These are phyloP conservation scores for Platerodrilus igneus DNA, from an alignment of 2,888 invertebrate genomes.

Conservation along the genomic window DNA sequence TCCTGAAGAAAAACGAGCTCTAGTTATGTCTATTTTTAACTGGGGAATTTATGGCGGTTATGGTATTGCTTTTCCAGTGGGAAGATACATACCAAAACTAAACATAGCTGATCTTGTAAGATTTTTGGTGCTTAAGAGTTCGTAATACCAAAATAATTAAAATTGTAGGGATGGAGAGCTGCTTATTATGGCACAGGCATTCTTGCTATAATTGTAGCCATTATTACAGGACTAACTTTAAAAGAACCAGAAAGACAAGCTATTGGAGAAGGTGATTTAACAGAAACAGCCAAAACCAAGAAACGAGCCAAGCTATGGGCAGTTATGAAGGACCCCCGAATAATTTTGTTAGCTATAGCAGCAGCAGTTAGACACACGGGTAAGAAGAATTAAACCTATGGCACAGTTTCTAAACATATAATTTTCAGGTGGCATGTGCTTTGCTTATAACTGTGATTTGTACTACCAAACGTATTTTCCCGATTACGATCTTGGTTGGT, in stretches of 20 bases:
- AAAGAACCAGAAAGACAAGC: constrained; percentile 71
- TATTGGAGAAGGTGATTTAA: constrained; percentile 58
- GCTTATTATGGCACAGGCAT: constrained; percentile 78
- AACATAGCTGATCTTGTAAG: constrained; percentile 71
- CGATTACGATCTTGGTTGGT: constrained; percentile 85
- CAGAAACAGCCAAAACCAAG: constrained; percentile 42
- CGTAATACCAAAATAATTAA: background rate
- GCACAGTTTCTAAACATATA: background rate
- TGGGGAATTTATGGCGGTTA: constrained; percentile 96
- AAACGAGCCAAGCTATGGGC: constrained; percentile 57
- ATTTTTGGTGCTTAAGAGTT: constrained; percentile 18
- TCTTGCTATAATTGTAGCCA: constrained; percentile 66
- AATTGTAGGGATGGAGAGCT: constrained; percentile 70
- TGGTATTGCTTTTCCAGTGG: constrained; percentile 87
- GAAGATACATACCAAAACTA: constrained; percentile 72
- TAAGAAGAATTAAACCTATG: constrained; percentile 40
- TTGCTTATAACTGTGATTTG: constrained; percentile 86
- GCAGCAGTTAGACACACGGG: constrained; percentile 85
- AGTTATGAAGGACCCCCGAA: constrained; percentile 70
- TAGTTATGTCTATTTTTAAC: constrained; percentile 90
- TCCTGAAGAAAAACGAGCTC: constrained; percentile 73
- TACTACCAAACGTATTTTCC: constrained; percentile 87
- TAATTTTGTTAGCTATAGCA: constrained; percentile 76
- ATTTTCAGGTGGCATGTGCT: constrained; percentile 74
- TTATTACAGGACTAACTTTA: constrained; percentile 69